Conservation (phyloP, 92 coral and sea anemone species). For the Actinernus sp. region DNA sequence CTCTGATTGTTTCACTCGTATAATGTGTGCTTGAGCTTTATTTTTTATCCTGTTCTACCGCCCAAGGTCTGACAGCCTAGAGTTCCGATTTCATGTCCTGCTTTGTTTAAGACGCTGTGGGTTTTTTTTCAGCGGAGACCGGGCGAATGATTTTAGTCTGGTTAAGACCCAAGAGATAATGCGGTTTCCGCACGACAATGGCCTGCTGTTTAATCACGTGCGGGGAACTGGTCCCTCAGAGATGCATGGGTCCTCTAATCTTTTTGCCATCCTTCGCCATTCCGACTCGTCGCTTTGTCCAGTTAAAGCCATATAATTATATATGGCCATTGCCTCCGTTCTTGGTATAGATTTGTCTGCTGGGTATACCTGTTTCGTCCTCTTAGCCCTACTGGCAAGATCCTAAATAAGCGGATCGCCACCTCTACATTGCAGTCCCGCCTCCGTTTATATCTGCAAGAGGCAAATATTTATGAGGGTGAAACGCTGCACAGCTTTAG, state of each 20-base stretch:
- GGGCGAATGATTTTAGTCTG: too few relatives aligned
- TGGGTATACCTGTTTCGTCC: conserved; percentile 12
- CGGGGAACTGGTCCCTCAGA: conserved; percentile 22
- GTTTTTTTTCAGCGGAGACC: too few relatives aligned
- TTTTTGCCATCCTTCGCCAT: conserved; percentile 18
- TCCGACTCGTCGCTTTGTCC: not conserved
- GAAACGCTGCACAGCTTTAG: too few relatives aligned
- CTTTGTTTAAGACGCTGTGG: too few relatives aligned
- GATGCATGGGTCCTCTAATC: conserved; percentile 15
- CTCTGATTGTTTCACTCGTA: too few relatives aligned
- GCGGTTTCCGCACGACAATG: conserved; percentile 21
- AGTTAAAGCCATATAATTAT: too few relatives aligned
- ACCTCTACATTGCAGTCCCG: conserved; percentile 3
- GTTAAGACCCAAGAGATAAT: conserved; percentile 33
- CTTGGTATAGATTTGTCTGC: too few relatives aligned
- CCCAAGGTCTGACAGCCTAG: too few relatives aligned
- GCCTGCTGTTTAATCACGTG: conserved; percentile 28
- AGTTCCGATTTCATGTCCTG: too few relatives aligned
- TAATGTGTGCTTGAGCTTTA: too few relatives aligned
- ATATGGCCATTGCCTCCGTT: not conserved
- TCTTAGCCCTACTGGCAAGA: not conserved
- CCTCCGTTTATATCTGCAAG: conserved; percentile 1
- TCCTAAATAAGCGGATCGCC: conserved; percentile 11
- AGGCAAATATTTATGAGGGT: conserved; percentile 19
- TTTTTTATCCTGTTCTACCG: too few relatives aligned